A percentile compares a stretch with the other conserved stretches of the same genome.
Conservation (phyloP, 2,797 vertebrate species). For the Xenopus petersii region DNA sequence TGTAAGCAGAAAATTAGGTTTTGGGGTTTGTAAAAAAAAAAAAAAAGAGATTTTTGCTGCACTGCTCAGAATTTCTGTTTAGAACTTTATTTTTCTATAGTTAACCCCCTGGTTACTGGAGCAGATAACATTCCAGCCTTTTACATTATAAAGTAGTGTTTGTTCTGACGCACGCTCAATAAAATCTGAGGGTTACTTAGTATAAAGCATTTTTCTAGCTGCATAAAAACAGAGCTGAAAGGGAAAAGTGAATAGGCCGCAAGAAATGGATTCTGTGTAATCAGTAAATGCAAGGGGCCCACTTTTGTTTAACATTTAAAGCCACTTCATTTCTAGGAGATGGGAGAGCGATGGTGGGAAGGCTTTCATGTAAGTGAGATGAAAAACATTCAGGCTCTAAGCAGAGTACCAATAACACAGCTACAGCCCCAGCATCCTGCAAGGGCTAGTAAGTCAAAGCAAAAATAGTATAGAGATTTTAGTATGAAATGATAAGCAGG, state of each 20-base stretch:
- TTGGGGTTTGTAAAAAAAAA: too few species aligned
- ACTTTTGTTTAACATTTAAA: constrained; percentile 44
- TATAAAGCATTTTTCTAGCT: constrained; percentile 22
- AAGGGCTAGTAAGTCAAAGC: too few species aligned
- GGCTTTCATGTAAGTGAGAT: constrained; percentile 38
- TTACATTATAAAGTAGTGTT: neutral
- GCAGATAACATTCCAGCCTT: too few species aligned
- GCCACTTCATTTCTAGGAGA: constrained; percentile 37
- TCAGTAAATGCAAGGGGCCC: constrained; percentile 23
- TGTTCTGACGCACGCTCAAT: constrained; percentile 26
- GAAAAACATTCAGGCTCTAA: constrained; percentile 31
- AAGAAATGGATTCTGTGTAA: constrained; percentile 42
- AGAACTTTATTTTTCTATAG: too few species aligned
- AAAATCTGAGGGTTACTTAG: constrained; percentile 28
- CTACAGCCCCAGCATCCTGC: too few species aligned
- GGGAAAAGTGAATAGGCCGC: neutral
- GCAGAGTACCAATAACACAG: constrained; percentile 5
- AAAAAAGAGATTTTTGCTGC: too few species aligned
- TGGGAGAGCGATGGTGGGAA: constrained; percentile 31
- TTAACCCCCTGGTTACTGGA: too few species aligned
- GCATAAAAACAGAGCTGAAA: too few species aligned
- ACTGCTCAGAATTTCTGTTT: too few species aligned
- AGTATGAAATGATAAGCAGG: neutral
- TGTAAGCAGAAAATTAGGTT: too few species aligned
- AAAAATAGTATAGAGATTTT: too few species aligned